Evolutionary conservation across 2,113 vertebrate species (phyloP).

Genomic region (Engraulis encrasicolus): DNA sequence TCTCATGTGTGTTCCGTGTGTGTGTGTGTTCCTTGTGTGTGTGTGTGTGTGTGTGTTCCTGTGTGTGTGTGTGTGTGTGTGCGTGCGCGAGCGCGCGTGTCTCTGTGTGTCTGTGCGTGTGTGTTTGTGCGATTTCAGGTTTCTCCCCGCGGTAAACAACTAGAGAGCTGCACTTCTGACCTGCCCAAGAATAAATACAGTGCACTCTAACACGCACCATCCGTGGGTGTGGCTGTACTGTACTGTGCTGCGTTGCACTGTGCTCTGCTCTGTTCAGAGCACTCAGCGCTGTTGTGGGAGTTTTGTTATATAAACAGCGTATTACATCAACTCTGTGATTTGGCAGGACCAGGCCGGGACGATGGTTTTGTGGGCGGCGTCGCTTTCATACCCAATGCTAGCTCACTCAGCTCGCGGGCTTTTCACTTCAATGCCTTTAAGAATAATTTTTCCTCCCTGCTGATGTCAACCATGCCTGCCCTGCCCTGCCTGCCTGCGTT

Average conservation of each 20-base stretch:
- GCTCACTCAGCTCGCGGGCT: slow-evolving; percentile 49
- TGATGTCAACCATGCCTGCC: no score
- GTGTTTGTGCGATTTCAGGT: no score
- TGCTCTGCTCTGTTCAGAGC: no score
- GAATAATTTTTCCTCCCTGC: slow-evolving; percentile 71
- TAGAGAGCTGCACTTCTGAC: background rate
- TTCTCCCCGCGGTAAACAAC: background rate
- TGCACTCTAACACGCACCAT: background rate
- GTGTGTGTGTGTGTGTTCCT: no score
- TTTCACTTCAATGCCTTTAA: slow-evolving; percentile 48
- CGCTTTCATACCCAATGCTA: slow-evolving; percentile 57
- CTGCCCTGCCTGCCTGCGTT: no score
- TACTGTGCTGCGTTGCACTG: no score
- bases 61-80: no score
- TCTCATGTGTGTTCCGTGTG: no score
- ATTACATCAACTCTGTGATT: slow-evolving; percentile 67
- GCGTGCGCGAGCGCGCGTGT: no score
- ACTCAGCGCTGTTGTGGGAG: slow-evolving; percentile 39
- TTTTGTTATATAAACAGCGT: slow-evolving; percentile 67
- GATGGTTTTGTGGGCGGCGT: slow-evolving; percentile 66
- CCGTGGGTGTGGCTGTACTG: background rate
- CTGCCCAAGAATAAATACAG: background rate
- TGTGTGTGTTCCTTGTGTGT: no score
- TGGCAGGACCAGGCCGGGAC: slow-evolving; percentile 50
- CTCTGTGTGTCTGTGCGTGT: no score